Evolutionary conservation across 2,888 invertebrate species (phyloP).

Genomic region (Nephrotoma guestfalica): DNA sequence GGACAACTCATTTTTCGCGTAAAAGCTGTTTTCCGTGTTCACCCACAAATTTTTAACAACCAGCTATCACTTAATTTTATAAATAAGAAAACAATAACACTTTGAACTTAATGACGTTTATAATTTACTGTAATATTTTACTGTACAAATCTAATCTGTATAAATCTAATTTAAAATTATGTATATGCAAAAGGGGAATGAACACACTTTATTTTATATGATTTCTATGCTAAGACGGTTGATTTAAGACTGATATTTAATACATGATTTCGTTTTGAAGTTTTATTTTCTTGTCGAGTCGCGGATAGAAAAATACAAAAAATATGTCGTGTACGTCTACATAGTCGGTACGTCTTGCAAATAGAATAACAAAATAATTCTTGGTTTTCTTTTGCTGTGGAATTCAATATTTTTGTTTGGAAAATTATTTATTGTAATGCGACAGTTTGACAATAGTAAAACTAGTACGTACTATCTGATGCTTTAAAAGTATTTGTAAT

Average conservation of each 20-base stretch:
- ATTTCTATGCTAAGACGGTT: neutral
- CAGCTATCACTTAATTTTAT: neutral
- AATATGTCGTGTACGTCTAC: neutral
- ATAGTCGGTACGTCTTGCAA: neutral
- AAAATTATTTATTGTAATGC: no score
- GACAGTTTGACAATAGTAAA: no score
- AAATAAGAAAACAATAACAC: neutral
- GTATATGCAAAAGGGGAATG: neutral
- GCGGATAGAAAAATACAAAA: neutral
- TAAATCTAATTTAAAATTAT: neutral
- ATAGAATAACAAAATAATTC: neutral
- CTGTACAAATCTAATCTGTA: neutral
- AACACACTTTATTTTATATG: neutral
- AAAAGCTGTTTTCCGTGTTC: neutral
- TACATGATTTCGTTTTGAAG: neutral
- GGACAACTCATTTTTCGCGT: conserved; percentile 4
- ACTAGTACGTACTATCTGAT: no score
- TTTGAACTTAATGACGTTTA: neutral
- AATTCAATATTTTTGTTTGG: neutral
- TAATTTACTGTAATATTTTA: no score
- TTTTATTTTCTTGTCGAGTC: neutral
- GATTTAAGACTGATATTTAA: neutral
- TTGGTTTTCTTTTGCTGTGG: neutral
- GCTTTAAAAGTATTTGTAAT: no score
- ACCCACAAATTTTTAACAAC: neutral